Percentiles rank a stretch among this genome's conserved stretches.
Conservation (phyloP, 2,797 vertebrate species). For the Natrix natrix region DNA sequence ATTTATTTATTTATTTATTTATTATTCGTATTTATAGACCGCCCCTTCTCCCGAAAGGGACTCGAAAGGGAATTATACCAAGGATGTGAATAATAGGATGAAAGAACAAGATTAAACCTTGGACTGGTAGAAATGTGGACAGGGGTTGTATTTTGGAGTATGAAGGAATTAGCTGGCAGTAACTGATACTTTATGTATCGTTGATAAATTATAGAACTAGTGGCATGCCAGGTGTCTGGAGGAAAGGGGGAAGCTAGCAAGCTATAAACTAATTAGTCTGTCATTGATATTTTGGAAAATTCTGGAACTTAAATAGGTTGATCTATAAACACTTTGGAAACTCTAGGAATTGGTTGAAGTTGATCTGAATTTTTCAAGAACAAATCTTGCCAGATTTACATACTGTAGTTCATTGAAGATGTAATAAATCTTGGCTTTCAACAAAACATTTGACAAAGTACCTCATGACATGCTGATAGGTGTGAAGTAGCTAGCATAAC, state of each 20-base stretch:
- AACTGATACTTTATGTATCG: background rate
- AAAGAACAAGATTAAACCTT: background rate
- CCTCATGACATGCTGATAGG: background rate
- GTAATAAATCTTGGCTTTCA: background rate
- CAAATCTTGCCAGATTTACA: background rate
- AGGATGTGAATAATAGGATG: background rate
- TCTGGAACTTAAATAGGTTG: background rate
- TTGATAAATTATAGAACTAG: background rate
- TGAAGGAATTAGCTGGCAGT: background rate
- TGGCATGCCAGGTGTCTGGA: background rate
- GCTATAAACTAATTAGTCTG: background rate
- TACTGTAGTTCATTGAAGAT: background rate
- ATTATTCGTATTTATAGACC: too few species aligned
- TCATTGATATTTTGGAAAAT: background rate
- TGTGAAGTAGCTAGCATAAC: background rate
- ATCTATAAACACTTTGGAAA: background rate
- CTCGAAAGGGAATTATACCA: too few species aligned
- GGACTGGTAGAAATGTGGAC: background rate
- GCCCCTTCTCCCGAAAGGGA: too few species aligned
- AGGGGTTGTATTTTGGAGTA: background rate
- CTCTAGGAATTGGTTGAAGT: background rate
- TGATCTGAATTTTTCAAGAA: background rate
- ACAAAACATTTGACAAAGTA: background rate
- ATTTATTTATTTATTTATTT: too few species aligned
- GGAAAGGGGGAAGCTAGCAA: background rate